A percentile compares a stretch with the other conserved stretches of the same genome.
phyloP scores from a whole-genome alignment of 2,797 vertebrate genomes.

The Ptychadena robeensis region DNA sequence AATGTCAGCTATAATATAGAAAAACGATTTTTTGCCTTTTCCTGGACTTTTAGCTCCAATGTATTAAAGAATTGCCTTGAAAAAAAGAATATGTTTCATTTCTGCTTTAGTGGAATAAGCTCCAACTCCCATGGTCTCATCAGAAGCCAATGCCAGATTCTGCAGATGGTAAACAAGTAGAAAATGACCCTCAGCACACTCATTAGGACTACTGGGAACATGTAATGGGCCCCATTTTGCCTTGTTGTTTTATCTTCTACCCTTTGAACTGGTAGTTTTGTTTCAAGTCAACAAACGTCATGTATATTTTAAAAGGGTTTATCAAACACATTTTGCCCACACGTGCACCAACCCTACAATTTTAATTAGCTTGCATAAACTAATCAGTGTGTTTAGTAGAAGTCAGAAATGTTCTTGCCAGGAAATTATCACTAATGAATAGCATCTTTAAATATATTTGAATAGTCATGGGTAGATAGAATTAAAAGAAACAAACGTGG shows the following conservation, averaged over 20 bases:
- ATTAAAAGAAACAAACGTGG: background rate
- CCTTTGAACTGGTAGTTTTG: slow-evolving; percentile 75
- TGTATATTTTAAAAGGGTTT: slow-evolving; percentile 80
- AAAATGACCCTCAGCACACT: slow-evolving; percentile 78
- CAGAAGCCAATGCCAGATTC: slow-evolving; percentile 69
- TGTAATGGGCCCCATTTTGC: slow-evolving; percentile 76
- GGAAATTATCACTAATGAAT: slow-evolving; percentile 80
- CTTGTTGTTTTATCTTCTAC: slow-evolving; percentile 73
- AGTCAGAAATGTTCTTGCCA: slow-evolving; percentile 78
- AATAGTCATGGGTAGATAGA: slow-evolving; percentile 64
- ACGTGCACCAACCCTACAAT: slow-evolving; percentile 71
- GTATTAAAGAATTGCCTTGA: slow-evolving; percentile 2
- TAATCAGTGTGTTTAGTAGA: slow-evolving; percentile 74
- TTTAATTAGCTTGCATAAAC: slow-evolving; percentile 81
- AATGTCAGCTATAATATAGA: background rate
- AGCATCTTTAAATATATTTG: slow-evolving; percentile 74
- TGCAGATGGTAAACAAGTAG: slow-evolving; percentile 78
- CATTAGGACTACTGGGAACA: slow-evolving; percentile 77
- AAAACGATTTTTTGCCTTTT: background rate
- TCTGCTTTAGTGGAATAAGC: slow-evolving; percentile 70
- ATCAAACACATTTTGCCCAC: slow-evolving; percentile 77
- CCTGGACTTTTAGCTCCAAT: background rate
- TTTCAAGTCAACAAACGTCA: slow-evolving; percentile 75
- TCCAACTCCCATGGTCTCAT: slow-evolving; percentile 71
- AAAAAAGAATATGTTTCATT: slow-evolving; percentile 48